Conservation (phyloP, 2,888 invertebrate species). For the Epistrophella euchroma region DNA sequence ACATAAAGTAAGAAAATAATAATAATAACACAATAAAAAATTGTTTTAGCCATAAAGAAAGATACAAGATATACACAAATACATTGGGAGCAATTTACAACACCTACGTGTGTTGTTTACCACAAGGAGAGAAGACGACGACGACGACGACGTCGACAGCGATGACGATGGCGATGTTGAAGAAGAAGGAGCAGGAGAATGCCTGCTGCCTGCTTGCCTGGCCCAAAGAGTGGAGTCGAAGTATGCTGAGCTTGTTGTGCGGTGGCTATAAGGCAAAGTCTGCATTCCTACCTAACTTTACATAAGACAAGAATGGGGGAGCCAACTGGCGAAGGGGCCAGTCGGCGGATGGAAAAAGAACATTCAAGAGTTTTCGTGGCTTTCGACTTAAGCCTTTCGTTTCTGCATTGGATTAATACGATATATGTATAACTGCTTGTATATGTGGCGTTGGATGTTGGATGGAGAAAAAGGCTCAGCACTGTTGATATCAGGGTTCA, state of each 20-base stretch:
- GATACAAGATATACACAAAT: conserved; percentile 45
- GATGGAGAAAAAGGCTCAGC: conserved; percentile 11
- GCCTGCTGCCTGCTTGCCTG: conserved; percentile 2
- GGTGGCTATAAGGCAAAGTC: conserved; percentile 61
- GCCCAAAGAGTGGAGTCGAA: conserved; percentile 39
- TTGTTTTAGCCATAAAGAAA: conserved; percentile 74
- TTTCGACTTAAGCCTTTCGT: conserved; percentile 72
- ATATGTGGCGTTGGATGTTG: conserved; percentile 1
- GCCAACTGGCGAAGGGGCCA: conserved; percentile 2
- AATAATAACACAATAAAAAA: conserved; percentile 76
- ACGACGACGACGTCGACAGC: neutral
- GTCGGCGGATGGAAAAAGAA: conserved; percentile 53
- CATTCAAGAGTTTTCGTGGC: conserved; percentile 73
- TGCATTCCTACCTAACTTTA: conserved; percentile 64
- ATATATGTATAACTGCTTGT: conserved; percentile 6
- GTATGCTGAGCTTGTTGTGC: conserved; percentile 48
- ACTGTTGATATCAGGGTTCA: conserved; percentile 10
- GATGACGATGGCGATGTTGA: neutral
- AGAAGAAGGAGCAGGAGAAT: conserved; percentile 53
- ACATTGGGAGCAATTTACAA: conserved; percentile 62
- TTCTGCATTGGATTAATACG: conserved; percentile 39
- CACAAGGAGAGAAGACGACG: conserved; percentile 60
- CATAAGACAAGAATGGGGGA: conserved; percentile 6
- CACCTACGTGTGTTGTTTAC: conserved; percentile 75
- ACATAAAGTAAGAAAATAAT: conserved; percentile 75